Conservation (phyloP, 1,140 invertebrate species). For the Chlorops oryzae region DNA sequence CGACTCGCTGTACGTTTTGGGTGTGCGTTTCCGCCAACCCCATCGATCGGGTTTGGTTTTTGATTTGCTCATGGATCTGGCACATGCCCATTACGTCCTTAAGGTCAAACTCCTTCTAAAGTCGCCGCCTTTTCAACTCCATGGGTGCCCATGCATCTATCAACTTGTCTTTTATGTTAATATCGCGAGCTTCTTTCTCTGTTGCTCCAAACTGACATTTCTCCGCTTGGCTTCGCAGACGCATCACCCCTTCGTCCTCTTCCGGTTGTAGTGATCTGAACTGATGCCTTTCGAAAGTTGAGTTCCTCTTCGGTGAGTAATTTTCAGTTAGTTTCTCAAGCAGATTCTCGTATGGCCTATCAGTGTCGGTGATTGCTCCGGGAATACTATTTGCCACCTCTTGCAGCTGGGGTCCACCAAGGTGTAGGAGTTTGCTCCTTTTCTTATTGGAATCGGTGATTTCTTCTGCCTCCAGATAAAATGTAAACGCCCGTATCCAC, state of each 20-base stretch:
- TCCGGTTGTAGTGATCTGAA: background rate
- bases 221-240: conserved; percentile 20
- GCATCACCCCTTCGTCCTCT: background rate
- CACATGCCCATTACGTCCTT: conserved; percentile 14
- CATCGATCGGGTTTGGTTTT: conserved; percentile 5
- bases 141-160: conserved; percentile 23
- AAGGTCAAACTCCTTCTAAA: conserved; percentile 25
- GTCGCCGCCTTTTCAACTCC: conserved; percentile 22
- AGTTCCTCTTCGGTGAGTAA: conserved; percentile 26
- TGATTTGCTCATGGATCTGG: conserved; percentile 18
- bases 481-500: background rate
- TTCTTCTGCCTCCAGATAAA: conserved; percentile 11
- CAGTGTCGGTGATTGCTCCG: conserved; percentile 1
- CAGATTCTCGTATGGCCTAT: background rate
- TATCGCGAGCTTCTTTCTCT: conserved; percentile 18
- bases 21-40: background rate
- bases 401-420: conserved; percentile 29
- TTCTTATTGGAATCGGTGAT: conserved; percentile 21
- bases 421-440: conserved; percentile 27
- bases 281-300: conserved; percentile 15
- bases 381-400: conserved; percentile 26
- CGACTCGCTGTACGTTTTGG: background rate
- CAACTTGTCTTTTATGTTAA: conserved; percentile 24
- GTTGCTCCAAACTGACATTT: conserved; percentile 24
- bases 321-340: conserved; percentile 3